These are phyloP conservation scores for Pristionchus mayeri DNA, from an alignment of 2,888 invertebrate genomes.

Conservation along the genomic window DNA sequence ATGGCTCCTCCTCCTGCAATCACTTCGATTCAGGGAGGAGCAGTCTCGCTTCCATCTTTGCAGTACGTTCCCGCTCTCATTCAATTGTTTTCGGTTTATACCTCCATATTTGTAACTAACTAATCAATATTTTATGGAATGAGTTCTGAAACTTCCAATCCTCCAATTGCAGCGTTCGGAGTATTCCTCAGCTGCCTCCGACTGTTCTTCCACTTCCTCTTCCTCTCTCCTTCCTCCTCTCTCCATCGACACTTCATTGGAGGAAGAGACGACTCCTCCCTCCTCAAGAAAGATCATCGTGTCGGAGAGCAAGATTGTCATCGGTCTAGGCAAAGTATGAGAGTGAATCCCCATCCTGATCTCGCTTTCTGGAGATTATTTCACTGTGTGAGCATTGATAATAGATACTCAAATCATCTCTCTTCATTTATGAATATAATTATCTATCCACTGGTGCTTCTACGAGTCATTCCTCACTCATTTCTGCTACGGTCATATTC, in stretches of 20 bases:
- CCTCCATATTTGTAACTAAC: not conserved
- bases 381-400: no score
- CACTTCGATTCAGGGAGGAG: constrained; percentile 61
- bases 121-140: not conserved
- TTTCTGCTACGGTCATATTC: not conserved
- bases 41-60: constrained; percentile 57
- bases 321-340: not conserved
- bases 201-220: not conserved
- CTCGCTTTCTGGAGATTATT: no score
- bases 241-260: not conserved
- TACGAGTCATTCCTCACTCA: constrained; percentile 20
- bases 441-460: constrained; percentile 13
- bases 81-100: not conserved
- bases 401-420: not conserved
- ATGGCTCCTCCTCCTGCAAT: not conserved
- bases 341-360: no score
- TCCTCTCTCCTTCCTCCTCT: constrained; percentile 15
- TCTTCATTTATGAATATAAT: constrained; percentile 8
- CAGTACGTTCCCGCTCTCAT: not conserved
- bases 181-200: not conserved
- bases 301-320: constrained; percentile 29
- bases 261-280: not conserved
- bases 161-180: not conserved
- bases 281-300: not conserved
- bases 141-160: no score